Conservation (phyloP, 1,140 invertebrate genomes). For the Sycophaga agraensis region DNA sequence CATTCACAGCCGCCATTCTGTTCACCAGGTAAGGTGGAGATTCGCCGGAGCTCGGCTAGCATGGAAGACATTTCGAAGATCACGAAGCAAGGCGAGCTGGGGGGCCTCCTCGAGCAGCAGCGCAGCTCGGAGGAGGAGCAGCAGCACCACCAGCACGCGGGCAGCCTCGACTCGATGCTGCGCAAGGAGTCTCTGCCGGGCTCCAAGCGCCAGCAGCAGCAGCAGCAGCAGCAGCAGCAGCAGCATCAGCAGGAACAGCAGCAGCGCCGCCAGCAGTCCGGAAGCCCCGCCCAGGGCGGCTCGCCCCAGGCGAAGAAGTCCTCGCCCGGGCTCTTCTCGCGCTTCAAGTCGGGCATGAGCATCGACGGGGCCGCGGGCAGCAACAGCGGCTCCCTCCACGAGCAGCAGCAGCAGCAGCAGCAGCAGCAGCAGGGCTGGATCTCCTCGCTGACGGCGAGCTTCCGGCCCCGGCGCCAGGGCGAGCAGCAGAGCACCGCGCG, state of each 20-base stretch:
- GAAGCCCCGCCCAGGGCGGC: constrained; percentile 34
- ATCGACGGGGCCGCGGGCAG: constrained; percentile 52
- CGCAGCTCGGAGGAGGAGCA: constrained; percentile 46
- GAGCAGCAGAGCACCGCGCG: constrained; percentile 12
- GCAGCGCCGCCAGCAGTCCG: constrained; percentile 37
- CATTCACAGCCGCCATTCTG: no score
- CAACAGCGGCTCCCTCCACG: constrained; percentile 52
- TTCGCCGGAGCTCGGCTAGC: constrained; percentile 52
- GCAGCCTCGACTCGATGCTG: constrained; percentile 53
- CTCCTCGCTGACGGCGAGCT: constrained; percentile 52
- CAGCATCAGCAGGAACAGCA: no score
- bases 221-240: constrained; percentile 38
- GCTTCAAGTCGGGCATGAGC: constrained; percentile 54
- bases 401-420: no score
- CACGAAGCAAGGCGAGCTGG: constrained; percentile 48
- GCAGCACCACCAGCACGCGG: no score
- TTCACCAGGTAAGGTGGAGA: constrained; percentile 46
- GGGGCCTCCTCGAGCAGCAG: constrained; percentile 43
- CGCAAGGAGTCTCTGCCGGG: constrained; percentile 47
- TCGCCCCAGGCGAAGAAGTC: constrained; percentile 35
- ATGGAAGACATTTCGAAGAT: constrained; percentile 58
- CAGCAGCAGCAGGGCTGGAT: constrained; percentile 50
- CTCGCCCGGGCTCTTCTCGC: constrained; percentile 46
- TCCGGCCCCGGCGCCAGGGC: constrained; percentile 47
- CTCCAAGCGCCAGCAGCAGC: background rate